These are phyloP conservation scores for Bugula neritina DNA, from an alignment of 2,888 invertebrate species.

Conservation along the genomic window DNA sequence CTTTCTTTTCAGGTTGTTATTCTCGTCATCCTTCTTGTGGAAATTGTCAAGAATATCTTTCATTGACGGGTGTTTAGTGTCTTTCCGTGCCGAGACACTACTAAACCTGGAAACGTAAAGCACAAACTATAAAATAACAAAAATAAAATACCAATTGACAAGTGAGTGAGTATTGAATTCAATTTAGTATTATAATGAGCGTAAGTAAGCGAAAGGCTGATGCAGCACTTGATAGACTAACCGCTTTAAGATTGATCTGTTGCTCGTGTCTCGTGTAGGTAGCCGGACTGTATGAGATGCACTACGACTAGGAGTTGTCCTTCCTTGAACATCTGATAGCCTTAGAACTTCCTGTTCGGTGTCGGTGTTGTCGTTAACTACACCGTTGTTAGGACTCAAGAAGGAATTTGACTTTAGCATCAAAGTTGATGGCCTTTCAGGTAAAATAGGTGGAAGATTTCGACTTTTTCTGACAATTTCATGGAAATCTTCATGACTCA, in stretches of 20 bases:
- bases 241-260: not conserved
- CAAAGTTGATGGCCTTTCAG: constrained; percentile 7
- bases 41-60: not conserved
- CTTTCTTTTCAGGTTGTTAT: not conserved
- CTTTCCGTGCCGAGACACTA: not conserved
- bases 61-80: not conserved
- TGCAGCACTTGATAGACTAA: no score
- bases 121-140: not conserved
- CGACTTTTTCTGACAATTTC: not conserved
- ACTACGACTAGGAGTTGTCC: not conserved
- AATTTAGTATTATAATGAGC: no score
- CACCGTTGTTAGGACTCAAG: not conserved
- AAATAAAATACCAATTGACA: no score
- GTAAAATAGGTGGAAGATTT: constrained; percentile 4
- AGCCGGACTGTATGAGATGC: constrained; percentile 3
- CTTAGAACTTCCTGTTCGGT: not conserved
- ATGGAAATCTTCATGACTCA: constrained; percentile 1
- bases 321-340: not conserved
- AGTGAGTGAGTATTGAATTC: no score
- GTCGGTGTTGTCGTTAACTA: not conserved
- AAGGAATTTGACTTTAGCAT: not conserved
- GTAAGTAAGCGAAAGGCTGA: no score
- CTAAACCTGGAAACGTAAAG: constrained; percentile 5
- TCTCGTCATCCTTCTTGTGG: not conserved
- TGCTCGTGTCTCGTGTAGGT: not conserved